Evolutionary conservation across 2,113 vertebrate genomes (phyloP).

Genomic region (Columba livia): DNA sequence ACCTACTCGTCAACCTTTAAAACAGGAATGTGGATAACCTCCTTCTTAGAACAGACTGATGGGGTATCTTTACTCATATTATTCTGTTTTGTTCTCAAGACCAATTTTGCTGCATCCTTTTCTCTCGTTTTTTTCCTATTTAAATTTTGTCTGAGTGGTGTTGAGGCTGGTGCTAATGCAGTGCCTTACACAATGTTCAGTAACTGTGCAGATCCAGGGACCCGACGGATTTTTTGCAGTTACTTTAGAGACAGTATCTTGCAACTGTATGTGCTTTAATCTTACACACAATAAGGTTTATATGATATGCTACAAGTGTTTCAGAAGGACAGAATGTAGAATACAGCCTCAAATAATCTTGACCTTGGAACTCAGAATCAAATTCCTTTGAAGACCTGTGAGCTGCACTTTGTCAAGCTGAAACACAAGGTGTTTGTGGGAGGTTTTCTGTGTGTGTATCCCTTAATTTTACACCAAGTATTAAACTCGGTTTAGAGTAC

Average conservation of each 20-base stretch:
- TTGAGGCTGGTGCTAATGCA: background rate
- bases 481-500: background rate
- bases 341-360: background rate
- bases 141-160: fast-evolving
- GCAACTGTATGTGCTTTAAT: background rate
- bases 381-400: background rate
- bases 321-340: background rate
- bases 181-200: background rate
- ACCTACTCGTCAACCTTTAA: background rate
- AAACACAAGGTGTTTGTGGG: background rate
- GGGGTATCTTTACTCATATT: background rate
- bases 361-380: background rate
- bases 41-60: background rate
- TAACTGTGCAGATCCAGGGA: fast-evolving
- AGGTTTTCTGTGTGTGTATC: background rate
- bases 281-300: background rate
- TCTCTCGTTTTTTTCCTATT: background rate
- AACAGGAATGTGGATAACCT: background rate
- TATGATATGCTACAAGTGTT: background rate
- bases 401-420: background rate
- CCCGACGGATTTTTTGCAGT: background rate
- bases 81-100: background rate
- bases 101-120: background rate
- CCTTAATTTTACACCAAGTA: background rate
- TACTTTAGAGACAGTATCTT: background rate